Evolutionary conservation across 2,888 invertebrate species (phyloP).

Genomic region (Papilio gigon): DNA sequence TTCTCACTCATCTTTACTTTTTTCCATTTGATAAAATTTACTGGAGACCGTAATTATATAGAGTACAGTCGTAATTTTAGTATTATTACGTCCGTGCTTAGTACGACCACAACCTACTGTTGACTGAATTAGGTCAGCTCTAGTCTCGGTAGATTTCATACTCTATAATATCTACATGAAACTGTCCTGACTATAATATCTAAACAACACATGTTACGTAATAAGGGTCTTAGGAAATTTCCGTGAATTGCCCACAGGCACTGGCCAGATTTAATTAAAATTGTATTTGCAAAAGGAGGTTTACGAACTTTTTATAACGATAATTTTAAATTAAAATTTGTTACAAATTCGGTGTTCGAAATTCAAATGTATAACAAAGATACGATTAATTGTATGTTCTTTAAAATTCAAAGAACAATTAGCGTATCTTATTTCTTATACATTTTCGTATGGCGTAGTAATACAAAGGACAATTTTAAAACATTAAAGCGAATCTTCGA

Average conservation of each 20-base stretch:
- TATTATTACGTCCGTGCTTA: not conserved
- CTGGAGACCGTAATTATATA: not conserved
- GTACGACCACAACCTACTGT: not conserved
- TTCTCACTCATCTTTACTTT: not conserved
- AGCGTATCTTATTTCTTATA: not conserved
- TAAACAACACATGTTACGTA: conserved; percentile 14
- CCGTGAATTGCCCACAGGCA: not conserved
- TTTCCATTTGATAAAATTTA: not conserved
- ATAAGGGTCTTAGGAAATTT: conserved; percentile 1
- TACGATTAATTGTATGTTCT: too few relatives aligned
- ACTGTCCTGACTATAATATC: conserved; percentile 10
- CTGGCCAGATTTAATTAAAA: conserved; percentile 16
- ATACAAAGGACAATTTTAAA: not conserved
- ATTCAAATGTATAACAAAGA: not conserved
- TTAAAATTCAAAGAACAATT: too few relatives aligned
- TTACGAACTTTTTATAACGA: not conserved
- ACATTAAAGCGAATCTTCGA: not conserved
- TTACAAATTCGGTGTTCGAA: not conserved
- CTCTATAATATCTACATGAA: conserved; percentile 2
- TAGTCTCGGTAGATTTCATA: not conserved
- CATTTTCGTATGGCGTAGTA: not conserved
- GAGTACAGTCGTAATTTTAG: too few relatives aligned
- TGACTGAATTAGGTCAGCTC: conserved; percentile 21
- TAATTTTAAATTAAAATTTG: conserved; percentile 8
- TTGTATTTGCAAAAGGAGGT: not conserved